Evolutionary conservation across 2,797 vertebrate genomes (phyloP), one percentile per base, ranked within the genome.

Genomic region (Dendrocincla fuliginosa): DNA sequence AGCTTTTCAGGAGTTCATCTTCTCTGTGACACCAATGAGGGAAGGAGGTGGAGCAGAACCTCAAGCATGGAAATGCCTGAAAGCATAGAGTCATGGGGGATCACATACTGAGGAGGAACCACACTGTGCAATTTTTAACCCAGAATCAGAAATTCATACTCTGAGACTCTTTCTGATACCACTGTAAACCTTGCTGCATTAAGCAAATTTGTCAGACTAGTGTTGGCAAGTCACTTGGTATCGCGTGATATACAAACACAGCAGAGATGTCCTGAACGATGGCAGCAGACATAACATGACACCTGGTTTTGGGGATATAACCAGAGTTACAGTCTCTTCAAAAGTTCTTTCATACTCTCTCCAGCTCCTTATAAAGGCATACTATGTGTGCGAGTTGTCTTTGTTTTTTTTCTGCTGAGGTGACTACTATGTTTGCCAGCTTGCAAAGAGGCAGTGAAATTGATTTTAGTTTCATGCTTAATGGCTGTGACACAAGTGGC

Each of bases 401-500:
- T 44, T 44, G 18, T 59, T 74, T 71, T 63, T 65, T 80, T 84
- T 32, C 50, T 79, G 55, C 63, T 74, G 64, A 92, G 68, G 70
- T 87, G 68, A 56, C 32, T 89, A 10, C n/a, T 49, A 3, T 2
- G 0, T 82, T 90, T 92, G 44, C 59, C 68, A 91, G 35, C 68
- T 87, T 79, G 67, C 81, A 69, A 84, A 90, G 67, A 89, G 32
- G 44, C 44, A 83, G 52, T 8, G 24, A 32, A 76, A 96, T 79
- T 76, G 84, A 95, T 91, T 95, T 92, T 52, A 73, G 75, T 63
- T 89, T 92, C 25, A 4, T 25, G 20, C 23, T 76, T 89, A 89
- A 96, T 77, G 75, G 56, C 84, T 39, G 46, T 80, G 78, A 94
- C 3, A 5, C 63, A 64, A 89, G 78, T 42, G 52, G 84, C 84